phyloP scores from a whole-genome alignment of 1,140 invertebrate genomes.

The Melanaphis sacchari region DNA sequence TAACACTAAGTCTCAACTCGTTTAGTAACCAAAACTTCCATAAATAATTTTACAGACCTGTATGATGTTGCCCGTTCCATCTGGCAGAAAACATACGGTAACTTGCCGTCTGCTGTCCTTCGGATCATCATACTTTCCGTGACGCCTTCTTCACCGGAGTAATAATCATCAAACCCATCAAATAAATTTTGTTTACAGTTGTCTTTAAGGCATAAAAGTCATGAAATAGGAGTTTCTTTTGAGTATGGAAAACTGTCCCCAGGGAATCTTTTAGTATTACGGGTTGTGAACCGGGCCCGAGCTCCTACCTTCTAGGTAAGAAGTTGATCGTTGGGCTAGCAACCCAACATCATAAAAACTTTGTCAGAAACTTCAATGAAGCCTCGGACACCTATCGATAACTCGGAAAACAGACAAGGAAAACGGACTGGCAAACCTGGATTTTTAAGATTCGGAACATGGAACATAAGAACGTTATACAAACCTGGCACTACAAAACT shows the following conservation, averaged over 20 bases:
- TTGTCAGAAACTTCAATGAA: neutral
- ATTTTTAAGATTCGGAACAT: constrained; percentile 55
- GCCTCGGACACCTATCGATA: neutral
- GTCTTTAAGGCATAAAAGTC: too few relatives aligned
- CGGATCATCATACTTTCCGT: too few relatives aligned
- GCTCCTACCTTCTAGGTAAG: neutral
- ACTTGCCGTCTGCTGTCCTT: too few relatives aligned
- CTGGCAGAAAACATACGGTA: too few relatives aligned
- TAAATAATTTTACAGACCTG: too few relatives aligned
- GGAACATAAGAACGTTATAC: constrained; percentile 58
- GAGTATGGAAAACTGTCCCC: neutral
- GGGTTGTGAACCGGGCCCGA: neutral
- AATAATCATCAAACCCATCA: too few relatives aligned
- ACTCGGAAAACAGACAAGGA: constrained; percentile 1
- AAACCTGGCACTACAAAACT: constrained; percentile 48
- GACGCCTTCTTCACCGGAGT: too few relatives aligned
- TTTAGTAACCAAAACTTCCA: too few relatives aligned
- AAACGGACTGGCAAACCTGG: neutral
- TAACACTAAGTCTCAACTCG: too few relatives aligned
- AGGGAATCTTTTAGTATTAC: neutral
- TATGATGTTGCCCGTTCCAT: too few relatives aligned
- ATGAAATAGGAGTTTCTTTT: too few relatives aligned
- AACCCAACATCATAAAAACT: constrained; percentile 10
- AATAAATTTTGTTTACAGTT: too few relatives aligned
- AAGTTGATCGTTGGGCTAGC: neutral